Conservation (phyloP, 2,888 invertebrate species). For the Trileptium ribeirensis region DNA sequence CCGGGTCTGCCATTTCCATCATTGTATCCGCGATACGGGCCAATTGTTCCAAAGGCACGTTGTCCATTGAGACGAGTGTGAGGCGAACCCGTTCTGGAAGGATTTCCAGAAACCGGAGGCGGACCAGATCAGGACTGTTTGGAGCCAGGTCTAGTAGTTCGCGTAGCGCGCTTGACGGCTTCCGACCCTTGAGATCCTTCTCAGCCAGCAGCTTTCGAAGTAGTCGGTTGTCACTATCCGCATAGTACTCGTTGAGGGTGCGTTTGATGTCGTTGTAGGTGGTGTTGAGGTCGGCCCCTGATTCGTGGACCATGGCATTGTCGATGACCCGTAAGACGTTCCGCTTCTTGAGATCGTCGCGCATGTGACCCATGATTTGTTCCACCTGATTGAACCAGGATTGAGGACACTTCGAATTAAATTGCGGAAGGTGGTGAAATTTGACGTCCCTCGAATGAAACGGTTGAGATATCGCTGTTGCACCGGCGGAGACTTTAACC, state of each 20-base stretch:
- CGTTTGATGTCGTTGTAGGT: neutral
- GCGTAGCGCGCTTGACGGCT: neutral
- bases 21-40: constrained; percentile 6
- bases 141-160: constrained; percentile 9
- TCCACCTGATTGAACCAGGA: constrained; percentile 3
- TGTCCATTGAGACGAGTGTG: neutral
- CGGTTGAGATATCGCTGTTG: no score
- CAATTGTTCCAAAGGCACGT: neutral
- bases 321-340: neutral
- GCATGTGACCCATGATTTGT: neutral
- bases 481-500: no score
- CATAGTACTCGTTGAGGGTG: neutral
- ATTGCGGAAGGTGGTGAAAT: neutral
- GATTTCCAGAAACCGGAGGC: constrained; percentile 9
- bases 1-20: neutral
- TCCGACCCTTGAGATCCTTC: neutral
- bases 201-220: constrained; percentile 7
- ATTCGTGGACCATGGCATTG: neutral
- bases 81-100: constrained; percentile 2
- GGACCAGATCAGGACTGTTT: neutral
- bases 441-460: no score
- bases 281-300: neutral
- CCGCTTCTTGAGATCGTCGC: neutral
- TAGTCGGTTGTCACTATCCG: neutral
- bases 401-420: neutral